Evolutionary conservation across 2,888 invertebrate species (phyloP).

Genomic region (Anthophora plumipes): DNA sequence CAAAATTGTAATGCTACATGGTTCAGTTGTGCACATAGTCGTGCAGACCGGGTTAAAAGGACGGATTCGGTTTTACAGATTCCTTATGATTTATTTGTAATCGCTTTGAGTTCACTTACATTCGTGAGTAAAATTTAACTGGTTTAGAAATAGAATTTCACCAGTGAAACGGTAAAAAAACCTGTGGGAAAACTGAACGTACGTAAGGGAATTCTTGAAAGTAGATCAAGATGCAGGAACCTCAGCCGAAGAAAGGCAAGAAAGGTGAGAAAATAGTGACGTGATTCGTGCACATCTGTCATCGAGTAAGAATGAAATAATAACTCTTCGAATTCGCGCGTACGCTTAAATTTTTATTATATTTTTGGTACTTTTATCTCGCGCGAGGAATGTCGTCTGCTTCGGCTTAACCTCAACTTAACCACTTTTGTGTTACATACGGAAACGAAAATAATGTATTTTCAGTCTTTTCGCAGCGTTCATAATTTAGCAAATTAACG

Average conservation of each 20-base stretch:
- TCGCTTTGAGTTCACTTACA: constrained; percentile 10
- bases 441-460: constrained; percentile 34
- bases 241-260: constrained; percentile 89
- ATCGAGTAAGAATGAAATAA: constrained; percentile 1
- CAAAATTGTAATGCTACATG: constrained; percentile 13
- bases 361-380: constrained; percentile 1
- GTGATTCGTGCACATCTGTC: not conserved
- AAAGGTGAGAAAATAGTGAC: constrained; percentile 84
- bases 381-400: constrained; percentile 68
- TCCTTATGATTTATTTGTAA: constrained; percentile 48
- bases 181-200: constrained; percentile 84
- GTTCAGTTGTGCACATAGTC: constrained; percentile 35
- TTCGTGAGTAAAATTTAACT: constrained; percentile 10
- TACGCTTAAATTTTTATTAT: not conserved
- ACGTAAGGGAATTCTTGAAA: constrained; percentile 84
- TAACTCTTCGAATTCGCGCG: not conserved
- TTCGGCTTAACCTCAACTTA: constrained; percentile 67
- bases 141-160: constrained; percentile 13
- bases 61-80: constrained; percentile 16
- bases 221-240: constrained; percentile 79
- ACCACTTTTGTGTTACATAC: constrained; percentile 52
- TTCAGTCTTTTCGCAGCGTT: not conserved
- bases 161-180: constrained; percentile 8
- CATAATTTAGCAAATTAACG: not conserved
- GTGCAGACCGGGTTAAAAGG: constrained; percentile 52